Conservation (phyloP, 2,797 vertebrate species). For the Trachops cirrhosus region DNA sequence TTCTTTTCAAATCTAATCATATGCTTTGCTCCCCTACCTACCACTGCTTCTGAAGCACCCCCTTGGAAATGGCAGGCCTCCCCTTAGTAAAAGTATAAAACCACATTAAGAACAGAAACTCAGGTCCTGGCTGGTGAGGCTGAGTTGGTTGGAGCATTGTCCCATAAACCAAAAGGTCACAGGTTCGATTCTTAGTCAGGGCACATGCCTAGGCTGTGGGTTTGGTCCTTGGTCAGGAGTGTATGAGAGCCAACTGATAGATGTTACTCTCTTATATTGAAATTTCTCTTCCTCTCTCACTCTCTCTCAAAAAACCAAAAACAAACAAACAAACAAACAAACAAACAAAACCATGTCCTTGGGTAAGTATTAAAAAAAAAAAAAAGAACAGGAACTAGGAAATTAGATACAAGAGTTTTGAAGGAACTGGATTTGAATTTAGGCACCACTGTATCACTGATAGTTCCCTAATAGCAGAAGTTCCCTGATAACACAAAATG, state of each 20-base stretch:
- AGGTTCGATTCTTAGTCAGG: neutral
- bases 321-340: too few relatives aligned
- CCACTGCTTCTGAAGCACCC: neutral
- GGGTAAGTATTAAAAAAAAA: too few relatives aligned
- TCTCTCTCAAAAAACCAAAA: too few relatives aligned
- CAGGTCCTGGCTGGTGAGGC: neutral
- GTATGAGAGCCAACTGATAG: neutral
- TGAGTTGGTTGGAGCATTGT: neutral
- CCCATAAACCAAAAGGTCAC: neutral
- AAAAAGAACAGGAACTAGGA: neutral
- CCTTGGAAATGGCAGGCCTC: neutral
- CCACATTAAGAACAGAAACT: neutral
- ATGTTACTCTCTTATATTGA: neutral
- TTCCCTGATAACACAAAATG: neutral
- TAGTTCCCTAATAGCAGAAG: neutral
- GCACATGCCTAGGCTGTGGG: neutral
- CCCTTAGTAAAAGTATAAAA: neutral
- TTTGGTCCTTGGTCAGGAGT: neutral
- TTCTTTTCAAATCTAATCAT: neutral
- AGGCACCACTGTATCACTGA: neutral
- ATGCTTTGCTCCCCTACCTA: neutral
- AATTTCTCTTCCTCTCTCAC: neutral
- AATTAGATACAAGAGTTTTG: neutral
- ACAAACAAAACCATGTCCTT: too few relatives aligned
- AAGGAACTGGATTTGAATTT: neutral